These are phyloP conservation scores for Julus scandinavius DNA, from an alignment of 2,888 invertebrate genomes.

Conservation along the genomic window DNA sequence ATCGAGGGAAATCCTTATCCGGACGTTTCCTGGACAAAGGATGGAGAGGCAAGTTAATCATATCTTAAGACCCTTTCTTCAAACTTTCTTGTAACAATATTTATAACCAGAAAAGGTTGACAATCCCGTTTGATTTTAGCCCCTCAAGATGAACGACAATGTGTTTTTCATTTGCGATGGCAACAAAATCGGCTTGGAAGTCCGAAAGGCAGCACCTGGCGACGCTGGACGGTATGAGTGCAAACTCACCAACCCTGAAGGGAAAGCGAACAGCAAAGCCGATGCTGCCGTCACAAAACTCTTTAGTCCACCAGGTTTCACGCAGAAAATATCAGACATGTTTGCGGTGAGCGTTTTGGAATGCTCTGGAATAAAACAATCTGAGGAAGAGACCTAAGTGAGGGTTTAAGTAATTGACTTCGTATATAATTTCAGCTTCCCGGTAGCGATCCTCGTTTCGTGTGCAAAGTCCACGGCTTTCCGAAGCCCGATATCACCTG, in stretches of 20 bases:
- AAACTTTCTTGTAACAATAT: too few species aligned
- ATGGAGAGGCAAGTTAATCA: conserved; percentile 70
- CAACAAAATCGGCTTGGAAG: conserved; percentile 77
- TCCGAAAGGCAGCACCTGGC: conserved; percentile 75
- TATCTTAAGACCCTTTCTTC: too few species aligned
- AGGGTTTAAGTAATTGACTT: too few species aligned
- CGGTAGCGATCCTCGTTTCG: conserved; percentile 83
- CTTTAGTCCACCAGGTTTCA: conserved; percentile 82
- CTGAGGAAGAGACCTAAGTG: too few species aligned
- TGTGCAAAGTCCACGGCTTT: conserved; percentile 81
- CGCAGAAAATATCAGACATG: conserved; percentile 77
- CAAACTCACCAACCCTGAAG: conserved; percentile 79
- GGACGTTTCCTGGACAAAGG: conserved; percentile 81
- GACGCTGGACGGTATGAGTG: conserved; percentile 86
- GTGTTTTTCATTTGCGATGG: conserved; percentile 84
- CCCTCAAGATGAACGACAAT: conserved; percentile 72
- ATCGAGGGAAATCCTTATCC: conserved; percentile 86
- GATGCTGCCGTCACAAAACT: conserved; percentile 81
- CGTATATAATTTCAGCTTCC: conserved; percentile 76
- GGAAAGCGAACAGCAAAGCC: conserved; percentile 77
- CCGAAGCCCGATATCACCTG: conserved; percentile 87
- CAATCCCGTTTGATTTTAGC: conserved; percentile 57
- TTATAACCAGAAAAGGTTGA: background rate
- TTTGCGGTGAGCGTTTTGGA: conserved; percentile 70
- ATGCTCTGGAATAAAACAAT: too few species aligned